phyloP scores from a whole-genome alignment of 1,140 invertebrate species.

The Aleiodes sp. region DNA sequence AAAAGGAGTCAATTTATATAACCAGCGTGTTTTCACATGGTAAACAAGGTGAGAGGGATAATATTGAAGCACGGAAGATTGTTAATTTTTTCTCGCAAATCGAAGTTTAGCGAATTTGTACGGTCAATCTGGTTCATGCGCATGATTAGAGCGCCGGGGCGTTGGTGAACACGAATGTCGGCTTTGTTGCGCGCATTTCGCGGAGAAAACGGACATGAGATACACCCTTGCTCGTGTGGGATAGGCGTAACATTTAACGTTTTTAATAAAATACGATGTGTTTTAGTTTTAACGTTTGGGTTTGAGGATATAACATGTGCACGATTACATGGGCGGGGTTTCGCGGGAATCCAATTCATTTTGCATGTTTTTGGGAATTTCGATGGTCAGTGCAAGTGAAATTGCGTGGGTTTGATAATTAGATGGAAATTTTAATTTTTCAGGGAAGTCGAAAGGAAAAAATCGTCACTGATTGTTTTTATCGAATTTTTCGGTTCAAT shows the following conservation, averaged over 20 bases:
- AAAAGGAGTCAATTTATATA: too few relatives aligned
- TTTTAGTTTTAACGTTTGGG: neutral
- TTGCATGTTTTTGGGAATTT: too few relatives aligned
- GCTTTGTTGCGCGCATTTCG: neutral
- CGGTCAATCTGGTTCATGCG: slow-evolving; percentile 1
- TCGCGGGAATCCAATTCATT: too few relatives aligned
- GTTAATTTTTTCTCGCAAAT: too few relatives aligned
- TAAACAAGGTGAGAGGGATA: slow-evolving; percentile 2
- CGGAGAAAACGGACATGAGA: slow-evolving; percentile 20
- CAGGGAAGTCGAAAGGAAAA: too few relatives aligned
- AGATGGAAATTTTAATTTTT: too few relatives aligned
- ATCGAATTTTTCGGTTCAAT: too few relatives aligned
- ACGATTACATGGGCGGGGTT: neutral
- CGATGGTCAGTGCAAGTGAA: too few relatives aligned
- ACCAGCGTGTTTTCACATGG: slow-evolving; percentile 8
- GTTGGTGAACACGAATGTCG: slow-evolving; percentile 27
- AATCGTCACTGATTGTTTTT: too few relatives aligned
- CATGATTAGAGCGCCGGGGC: slow-evolving; percentile 10
- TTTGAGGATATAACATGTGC: neutral
- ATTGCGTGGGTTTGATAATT: too few relatives aligned
- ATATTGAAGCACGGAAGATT: too few relatives aligned
- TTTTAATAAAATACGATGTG: neutral
- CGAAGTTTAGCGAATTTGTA: neutral
- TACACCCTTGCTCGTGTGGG: slow-evolving; percentile 24
- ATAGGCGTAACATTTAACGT: slow-evolving; percentile 31